These are phyloP conservation scores for Hirtodrosophila duncani DNA, from an alignment of 2,888 invertebrate species.

Conservation along the genomic window DNA sequence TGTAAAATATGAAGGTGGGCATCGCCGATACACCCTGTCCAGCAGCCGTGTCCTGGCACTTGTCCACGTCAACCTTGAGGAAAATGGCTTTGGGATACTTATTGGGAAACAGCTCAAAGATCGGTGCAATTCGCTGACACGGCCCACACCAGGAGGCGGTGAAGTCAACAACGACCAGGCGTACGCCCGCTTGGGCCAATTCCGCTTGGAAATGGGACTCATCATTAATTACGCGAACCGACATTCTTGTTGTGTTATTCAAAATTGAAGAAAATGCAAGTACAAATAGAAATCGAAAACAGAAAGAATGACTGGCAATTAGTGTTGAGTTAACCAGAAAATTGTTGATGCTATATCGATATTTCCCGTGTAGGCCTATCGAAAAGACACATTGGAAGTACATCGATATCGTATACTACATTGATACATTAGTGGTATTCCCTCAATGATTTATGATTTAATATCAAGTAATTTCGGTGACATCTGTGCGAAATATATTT, in stretches of 20 bases:
- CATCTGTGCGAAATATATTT: no score
- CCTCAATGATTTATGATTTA: no score
- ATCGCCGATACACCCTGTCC: constrained; percentile 94
- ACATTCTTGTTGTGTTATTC: constrained; percentile 67
- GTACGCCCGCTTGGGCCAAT: constrained; percentile 89
- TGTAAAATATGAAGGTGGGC: constrained; percentile 98
- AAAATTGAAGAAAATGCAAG: constrained; percentile 30
- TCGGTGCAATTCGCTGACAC: constrained; percentile 95
- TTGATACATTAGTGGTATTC: no score
- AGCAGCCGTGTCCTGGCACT: constrained; percentile 92
- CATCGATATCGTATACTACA: no score
- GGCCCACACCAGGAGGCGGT: constrained; percentile 99
- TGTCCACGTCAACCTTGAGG: constrained; percentile 93
- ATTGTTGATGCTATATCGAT: no score
- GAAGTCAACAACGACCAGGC: constrained; percentile 95
- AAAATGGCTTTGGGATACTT: constrained; percentile 94
- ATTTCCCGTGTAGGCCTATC: no score
- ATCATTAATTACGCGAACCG: constrained; percentile 77
- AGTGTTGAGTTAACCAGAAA: no score
- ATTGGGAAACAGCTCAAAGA: constrained; percentile 91
- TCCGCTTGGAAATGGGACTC: constrained; percentile 89
- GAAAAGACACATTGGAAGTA: no score
- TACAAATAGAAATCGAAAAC: no score
- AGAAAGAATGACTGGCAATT: constrained; percentile 46
- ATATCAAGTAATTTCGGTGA: no score